phyloP scores from a whole-genome alignment of 2,113 vertebrate genomes.

The Lepidiolamprologus cunningtoni region DNA sequence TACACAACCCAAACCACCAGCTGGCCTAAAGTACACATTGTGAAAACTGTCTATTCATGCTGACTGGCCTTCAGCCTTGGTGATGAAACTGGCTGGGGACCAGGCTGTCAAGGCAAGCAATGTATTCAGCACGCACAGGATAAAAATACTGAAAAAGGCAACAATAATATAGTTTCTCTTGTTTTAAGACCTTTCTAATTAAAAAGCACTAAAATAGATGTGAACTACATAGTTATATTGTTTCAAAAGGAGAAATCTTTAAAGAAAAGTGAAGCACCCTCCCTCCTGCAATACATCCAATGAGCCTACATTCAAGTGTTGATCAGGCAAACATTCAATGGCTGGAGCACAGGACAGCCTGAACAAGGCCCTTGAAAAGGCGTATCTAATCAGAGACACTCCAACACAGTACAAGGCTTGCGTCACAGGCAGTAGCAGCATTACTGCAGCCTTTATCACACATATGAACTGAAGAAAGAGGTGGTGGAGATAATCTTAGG shows the following conservation, averaged over 20 bases:
- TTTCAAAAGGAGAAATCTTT: background rate
- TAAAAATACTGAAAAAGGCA: background rate
- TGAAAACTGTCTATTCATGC: conserved; percentile 33
- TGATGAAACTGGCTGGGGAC: background rate
- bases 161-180: background rate
- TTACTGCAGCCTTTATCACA: background rate
- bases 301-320: background rate
- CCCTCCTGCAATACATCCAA: background rate
- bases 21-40: background rate
- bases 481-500: background rate
- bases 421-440: conserved; percentile 2
- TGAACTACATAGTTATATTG: background rate
- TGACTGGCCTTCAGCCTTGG: background rate
- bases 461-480: background rate
- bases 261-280: background rate
- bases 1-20: background rate
- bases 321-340: background rate
- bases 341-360: background rate
- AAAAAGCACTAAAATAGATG: background rate
- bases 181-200: background rate
- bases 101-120: background rate
- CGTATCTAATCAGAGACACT: conserved; percentile 49
- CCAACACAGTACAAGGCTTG: background rate
- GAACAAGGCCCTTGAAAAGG: conserved; percentile 2
- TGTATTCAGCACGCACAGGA: background rate